Conservation (phyloP, 2,113 vertebrate species). For the Eurypyga helias region DNA sequence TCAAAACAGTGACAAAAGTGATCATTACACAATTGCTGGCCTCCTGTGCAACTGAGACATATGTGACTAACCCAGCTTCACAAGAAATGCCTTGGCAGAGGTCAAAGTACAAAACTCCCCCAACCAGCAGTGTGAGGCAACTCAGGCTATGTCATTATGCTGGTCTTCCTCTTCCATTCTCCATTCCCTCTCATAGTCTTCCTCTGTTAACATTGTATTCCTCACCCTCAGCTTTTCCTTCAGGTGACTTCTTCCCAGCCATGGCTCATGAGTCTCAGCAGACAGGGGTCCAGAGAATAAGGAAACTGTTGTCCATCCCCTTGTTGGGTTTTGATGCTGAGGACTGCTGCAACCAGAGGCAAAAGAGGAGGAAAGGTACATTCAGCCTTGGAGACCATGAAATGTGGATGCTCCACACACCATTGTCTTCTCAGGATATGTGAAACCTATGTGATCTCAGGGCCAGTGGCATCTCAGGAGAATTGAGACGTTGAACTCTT, state of each 20-base stretch:
- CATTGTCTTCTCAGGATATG: not conserved
- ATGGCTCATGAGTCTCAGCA: not conserved
- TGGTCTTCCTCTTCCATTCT: not conserved
- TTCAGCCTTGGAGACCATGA: not conserved
- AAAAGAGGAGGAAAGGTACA: not conserved
- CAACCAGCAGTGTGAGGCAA: not conserved
- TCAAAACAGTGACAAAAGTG: not conserved
- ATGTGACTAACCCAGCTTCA: not conserved
- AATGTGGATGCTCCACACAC: not conserved
- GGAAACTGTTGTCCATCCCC: not conserved
- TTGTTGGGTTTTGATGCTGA: not conserved
- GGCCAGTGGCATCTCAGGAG: not conserved
- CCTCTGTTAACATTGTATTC: not conserved
- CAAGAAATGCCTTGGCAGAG: not conserved
- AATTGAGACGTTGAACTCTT: not conserved
- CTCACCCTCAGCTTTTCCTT: not conserved
- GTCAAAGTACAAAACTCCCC: not conserved
- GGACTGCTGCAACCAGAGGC: not conserved
- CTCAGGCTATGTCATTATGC: not conserved
- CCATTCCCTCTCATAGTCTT: not conserved
- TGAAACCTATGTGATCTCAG: not conserved
- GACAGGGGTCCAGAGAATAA: accelerated
- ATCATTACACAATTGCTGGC: not conserved
- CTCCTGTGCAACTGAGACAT: not conserved
- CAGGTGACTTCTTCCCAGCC: not conserved